A percentile compares a stretch with the other conserved stretches of the same genome.
Evolutionary conservation across 1,140 invertebrate genomes (phyloP).

Genomic region (Neuroterus valhalla): DNA sequence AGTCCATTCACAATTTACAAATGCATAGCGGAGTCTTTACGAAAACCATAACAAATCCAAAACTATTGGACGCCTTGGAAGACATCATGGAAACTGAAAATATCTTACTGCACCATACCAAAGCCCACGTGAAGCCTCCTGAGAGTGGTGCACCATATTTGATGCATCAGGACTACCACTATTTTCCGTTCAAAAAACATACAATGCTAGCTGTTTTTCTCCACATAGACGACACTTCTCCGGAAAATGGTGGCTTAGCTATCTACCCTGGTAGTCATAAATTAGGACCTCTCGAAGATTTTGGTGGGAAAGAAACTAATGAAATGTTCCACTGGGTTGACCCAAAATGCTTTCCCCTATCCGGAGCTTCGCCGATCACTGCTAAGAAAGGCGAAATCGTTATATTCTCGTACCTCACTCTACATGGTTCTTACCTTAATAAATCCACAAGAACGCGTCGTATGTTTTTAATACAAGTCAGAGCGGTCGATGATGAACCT

Average conservation of each 20-base stretch:
- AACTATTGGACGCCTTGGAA: slow-evolving; percentile 77
- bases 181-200: slow-evolving; percentile 79
- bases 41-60: slow-evolving; percentile 74
- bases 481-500: slow-evolving; percentile 76
- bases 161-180: slow-evolving; percentile 81
- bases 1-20: slow-evolving; percentile 78
- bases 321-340: slow-evolving; percentile 76
- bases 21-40: slow-evolving; percentile 78
- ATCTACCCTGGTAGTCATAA: slow-evolving; percentile 81
- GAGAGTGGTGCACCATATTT: slow-evolving; percentile 79
- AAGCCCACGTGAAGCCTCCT: slow-evolving; percentile 79
- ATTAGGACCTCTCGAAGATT: slow-evolving; percentile 77
- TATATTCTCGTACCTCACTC: slow-evolving; percentile 78
- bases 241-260: slow-evolving; percentile 79
- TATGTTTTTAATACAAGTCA: slow-evolving; percentile 79
- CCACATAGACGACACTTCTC: slow-evolving; percentile 77
- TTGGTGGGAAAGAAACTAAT: slow-evolving; percentile 66
- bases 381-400: slow-evolving; percentile 77
- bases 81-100: slow-evolving; percentile 77
- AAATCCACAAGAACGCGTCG: slow-evolving; percentile 71
- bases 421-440: slow-evolving; percentile 80
- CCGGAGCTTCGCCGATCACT: slow-evolving; percentile 75
- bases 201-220: slow-evolving; percentile 80
- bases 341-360: slow-evolving; percentile 76
- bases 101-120: slow-evolving; percentile 79